Evolutionary conservation across 2,888 invertebrate species (phyloP), one percentile per base, ranked within the genome.

Genomic region (Campoletis raptor): DNA sequence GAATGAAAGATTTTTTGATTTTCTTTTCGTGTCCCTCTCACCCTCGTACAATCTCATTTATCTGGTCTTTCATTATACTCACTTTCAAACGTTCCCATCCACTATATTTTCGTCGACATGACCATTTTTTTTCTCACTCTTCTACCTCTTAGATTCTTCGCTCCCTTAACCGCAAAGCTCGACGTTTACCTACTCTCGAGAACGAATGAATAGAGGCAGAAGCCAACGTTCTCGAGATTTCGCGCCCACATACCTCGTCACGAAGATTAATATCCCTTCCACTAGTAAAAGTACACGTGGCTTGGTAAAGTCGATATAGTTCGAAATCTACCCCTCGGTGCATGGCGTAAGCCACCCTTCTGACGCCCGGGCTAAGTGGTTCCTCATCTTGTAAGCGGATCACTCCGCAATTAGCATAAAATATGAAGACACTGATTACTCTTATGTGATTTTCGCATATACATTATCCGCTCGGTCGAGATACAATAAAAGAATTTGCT

Each of bases 21-120:
- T 52, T 66, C 52, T 77, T 66, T 64, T 42, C 30, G 30, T 30
- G 24, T 61, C 15, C 10, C 52, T n/a, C 30, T 30, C n/a, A 54
- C 54, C 24, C 70, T 42, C 61, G 24, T 36, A 61, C 45, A 70
- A 70, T 78, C 30, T 70, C 70, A 80, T 80, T 36, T 70, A 70
- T 80, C 42, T 24, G 70, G 57, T 70, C 70, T 80, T 70, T 80
- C 79, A 61, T 80, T 70, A 80, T 61, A 30, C 79, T 70, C 57
- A 42, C 70, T 70, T 69, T 54, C 48, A n/a, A 48, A n/a, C n/a
- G n/a, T n/a, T 64, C 66, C 66, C 48, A 36, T 45, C 48, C 36
- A 36, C 64, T 64, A 64, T 66, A 77, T 77, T 66, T 77, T 48
- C 77, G 77, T 77, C 77, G 64, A 45, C 66, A 15, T 36, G 61